phyloP scores from a whole-genome alignment of 2,888 invertebrate species.

The Ernsta delagoae region DNA sequence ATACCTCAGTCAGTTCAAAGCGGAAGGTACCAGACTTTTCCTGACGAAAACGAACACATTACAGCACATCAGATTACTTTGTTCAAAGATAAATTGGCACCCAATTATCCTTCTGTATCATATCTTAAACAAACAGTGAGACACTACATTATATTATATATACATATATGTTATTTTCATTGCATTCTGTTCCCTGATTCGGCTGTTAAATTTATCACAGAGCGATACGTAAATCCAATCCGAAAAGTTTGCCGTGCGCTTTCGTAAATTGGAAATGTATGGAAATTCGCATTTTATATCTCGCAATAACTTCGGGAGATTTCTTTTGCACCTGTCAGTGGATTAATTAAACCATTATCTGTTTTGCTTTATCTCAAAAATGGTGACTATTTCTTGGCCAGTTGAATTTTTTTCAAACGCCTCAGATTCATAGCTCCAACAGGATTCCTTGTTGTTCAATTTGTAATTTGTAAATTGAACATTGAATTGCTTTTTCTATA shows the following conservation, averaged over 20 bases:
- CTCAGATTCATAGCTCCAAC: no score
- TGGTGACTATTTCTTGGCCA: neutral
- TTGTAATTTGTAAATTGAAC: no score
- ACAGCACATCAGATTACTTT: no score
- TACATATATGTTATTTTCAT: slow-evolving; percentile 7
- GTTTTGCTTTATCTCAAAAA: slow-evolving; percentile 14
- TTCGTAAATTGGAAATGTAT: slow-evolving; percentile 34
- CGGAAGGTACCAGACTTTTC: no score
- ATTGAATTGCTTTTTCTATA: no score
- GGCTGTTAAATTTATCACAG: slow-evolving; percentile 25
- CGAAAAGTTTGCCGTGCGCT: slow-evolving; percentile 26
- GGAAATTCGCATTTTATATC: slow-evolving; percentile 31
- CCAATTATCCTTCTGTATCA: no score
- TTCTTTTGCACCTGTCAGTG: slow-evolving; percentile 28
- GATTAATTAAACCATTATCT: slow-evolving; percentile 32
- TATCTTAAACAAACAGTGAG: neutral
- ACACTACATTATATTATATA: neutral
- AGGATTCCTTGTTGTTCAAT: no score
- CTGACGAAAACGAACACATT: no score
- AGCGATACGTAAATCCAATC: slow-evolving; percentile 22
- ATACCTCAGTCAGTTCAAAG: no score
- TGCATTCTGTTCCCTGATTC: slow-evolving; percentile 6
- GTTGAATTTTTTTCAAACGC: no score
- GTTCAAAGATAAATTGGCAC: no score
- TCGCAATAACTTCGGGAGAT: slow-evolving; percentile 31